These are phyloP conservation scores for Caenorhabditis sp. DNA, from an alignment of 2,888 invertebrate species.

Conservation along the genomic window DNA sequence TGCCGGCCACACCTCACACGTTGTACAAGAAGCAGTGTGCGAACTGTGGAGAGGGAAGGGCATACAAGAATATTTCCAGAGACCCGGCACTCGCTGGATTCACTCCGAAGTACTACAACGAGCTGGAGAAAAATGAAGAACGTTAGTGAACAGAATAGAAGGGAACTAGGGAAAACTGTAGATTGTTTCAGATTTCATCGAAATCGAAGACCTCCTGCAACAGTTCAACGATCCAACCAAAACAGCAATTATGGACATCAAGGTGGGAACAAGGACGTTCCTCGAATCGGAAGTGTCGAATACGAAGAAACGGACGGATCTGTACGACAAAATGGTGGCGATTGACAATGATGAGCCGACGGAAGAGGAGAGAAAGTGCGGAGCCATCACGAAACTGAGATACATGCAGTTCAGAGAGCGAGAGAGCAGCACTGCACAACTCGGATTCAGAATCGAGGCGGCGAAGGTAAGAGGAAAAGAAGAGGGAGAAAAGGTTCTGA, in stretches of 20 bases:
- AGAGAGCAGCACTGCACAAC: slow-evolving; percentile 93
- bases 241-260: slow-evolving; percentile 97
- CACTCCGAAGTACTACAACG: slow-evolving; percentile 84
- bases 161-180: neutral
- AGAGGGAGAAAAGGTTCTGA: neutral
- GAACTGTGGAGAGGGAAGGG: slow-evolving; percentile 84
- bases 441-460: slow-evolving; percentile 97
- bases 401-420: slow-evolving; percentile 97
- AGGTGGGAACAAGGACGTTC: slow-evolving; percentile 95
- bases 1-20: slow-evolving; percentile 83
- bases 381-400: slow-evolving; percentile 91
- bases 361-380: slow-evolving; percentile 88
- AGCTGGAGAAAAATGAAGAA: slow-evolving; percentile 84
- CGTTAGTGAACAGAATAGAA: slow-evolving; percentile 78
- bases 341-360: slow-evolving; percentile 93
- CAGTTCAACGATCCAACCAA: slow-evolving; percentile 93
- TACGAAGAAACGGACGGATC: slow-evolving; percentile 90
- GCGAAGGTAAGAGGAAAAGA: slow-evolving; percentile 87
- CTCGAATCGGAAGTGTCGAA: slow-evolving; percentile 96
- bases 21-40: slow-evolving; percentile 83
- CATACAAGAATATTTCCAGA: slow-evolving; percentile 83
- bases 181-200: slow-evolving; percentile 88
- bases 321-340: slow-evolving; percentile 96
- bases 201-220: slow-evolving; percentile 94
- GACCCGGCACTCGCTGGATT: slow-evolving; percentile 79